A percentile compares a stretch with the other conserved stretches of the same genome.
phyloP scores from a whole-genome alignment of 37 sponge, comb jelly and placozoan species.

The Haliclona indistincta region DNA sequence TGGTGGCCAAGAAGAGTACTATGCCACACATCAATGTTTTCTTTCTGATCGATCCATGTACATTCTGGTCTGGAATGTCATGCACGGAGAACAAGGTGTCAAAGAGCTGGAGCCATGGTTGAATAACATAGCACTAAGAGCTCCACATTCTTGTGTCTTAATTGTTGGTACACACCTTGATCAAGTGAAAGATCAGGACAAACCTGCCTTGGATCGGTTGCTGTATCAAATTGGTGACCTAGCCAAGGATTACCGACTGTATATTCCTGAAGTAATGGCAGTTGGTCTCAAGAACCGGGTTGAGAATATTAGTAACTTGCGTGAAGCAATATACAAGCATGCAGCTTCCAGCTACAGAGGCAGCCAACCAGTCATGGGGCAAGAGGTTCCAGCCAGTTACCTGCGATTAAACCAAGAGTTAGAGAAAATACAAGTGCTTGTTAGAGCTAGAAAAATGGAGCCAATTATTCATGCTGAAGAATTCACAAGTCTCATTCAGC shows the following conservation, averaged over 20 bases:
- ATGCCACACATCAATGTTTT: no score
- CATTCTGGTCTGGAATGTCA: conserved; percentile 63
- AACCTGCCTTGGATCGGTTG: not conserved
- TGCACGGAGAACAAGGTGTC: conserved; percentile 27
- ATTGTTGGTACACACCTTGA: conserved; percentile 74
- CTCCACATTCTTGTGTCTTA: conserved; percentile 26
- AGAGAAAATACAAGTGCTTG: conserved; percentile 1
- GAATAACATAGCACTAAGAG: conserved; percentile 61
- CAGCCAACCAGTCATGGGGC: conserved; percentile 57
- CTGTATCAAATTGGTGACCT: not conserved
- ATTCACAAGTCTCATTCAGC: conserved; percentile 26
- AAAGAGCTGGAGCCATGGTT: conserved; percentile 68
- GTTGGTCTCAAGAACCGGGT: conserved; percentile 1
- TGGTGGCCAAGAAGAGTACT: no score
- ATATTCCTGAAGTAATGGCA: not conserved
- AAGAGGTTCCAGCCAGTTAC: conserved; percentile 54
- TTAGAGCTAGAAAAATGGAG: not conserved
- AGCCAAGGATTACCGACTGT: not conserved
- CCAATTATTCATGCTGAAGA: conserved; percentile 40
- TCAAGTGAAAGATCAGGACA: conserved; percentile 13
- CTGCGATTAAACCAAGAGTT: conserved; percentile 29
- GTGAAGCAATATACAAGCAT: conserved; percentile 44
- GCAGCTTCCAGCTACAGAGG: conserved; percentile 18
- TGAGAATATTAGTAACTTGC: conserved; percentile 35
- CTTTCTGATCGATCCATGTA: conserved; percentile 66